Conservation (phyloP, 2,797 vertebrate genomes). For the Scleropages formosus region DNA sequence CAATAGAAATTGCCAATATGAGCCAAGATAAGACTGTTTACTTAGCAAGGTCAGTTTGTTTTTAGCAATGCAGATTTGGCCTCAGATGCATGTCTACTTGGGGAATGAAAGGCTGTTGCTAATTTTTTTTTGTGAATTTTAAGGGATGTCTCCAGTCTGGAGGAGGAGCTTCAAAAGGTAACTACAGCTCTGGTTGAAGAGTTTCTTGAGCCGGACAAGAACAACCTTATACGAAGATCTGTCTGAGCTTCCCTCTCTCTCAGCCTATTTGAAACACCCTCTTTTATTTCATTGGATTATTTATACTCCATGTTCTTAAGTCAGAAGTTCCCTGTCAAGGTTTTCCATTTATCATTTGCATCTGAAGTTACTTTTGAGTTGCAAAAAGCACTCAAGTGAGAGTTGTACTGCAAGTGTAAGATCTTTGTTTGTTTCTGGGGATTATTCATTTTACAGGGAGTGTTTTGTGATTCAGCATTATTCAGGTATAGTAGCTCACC, state of each 20-base stretch:
- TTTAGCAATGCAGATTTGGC: too few species aligned
- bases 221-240: slow-evolving; percentile 76
- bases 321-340: background rate
- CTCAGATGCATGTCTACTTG: too few species aligned
- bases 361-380: slow-evolving; percentile 7
- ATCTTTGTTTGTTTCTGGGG: background rate
- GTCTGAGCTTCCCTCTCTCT: slow-evolving; percentile 49
- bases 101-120: too few species aligned
- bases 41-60: too few species aligned
- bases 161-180: slow-evolving; percentile 76
- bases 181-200: slow-evolving; percentile 75
- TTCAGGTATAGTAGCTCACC: background rate
- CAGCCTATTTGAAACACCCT: background rate
- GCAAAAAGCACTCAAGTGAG: background rate
- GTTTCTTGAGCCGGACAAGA: slow-evolving; percentile 87
- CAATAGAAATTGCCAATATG: too few species aligned
- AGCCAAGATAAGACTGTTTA: too few species aligned
- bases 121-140: slow-evolving; percentile 1
- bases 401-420: background rate
- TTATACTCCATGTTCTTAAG: background rate
- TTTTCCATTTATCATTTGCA: background rate
- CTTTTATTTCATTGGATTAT: slow-evolving; percentile 13
- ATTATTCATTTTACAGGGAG: slow-evolving; percentile 3
- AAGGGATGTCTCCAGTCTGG: slow-evolving; percentile 73
- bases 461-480: slow-evolving; percentile 18